These are phyloP conservation scores for Heliocidaris erythrogramma DNA, from an alignment of 35 echinoderm and acorn worm species.

Conservation along the genomic window DNA sequence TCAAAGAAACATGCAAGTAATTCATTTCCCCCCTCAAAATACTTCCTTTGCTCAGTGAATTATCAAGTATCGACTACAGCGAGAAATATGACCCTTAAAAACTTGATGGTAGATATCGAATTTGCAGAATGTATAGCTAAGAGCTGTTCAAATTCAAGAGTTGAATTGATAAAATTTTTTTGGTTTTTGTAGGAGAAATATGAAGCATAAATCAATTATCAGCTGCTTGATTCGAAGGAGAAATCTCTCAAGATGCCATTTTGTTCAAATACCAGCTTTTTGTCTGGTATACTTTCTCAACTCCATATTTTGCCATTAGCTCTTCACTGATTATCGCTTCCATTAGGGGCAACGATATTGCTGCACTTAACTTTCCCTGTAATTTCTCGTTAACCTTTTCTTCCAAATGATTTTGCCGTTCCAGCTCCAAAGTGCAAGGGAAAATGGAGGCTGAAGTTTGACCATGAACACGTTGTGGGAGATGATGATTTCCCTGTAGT, in stretches of 20 bases:
- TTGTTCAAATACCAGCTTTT: background rate
- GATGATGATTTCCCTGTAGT: background rate
- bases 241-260: background rate
- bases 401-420: background rate
- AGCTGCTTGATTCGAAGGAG: background rate
- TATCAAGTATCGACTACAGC: background rate
- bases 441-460: background rate
- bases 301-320: background rate
- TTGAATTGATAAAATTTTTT: too few species aligned
- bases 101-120: background rate
- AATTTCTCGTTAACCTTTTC: background rate
- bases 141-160: background rate
- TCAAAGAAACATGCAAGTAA: background rate
- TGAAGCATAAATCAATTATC: background rate
- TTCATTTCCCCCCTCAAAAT: background rate
- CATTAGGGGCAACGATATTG: background rate
- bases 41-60: background rate
- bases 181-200: background rate
- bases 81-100: background rate
- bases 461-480: background rate
- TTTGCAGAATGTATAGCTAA: background rate
- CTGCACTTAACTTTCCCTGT: background rate
- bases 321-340: background rate
- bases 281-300: background rate
- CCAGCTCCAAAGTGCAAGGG: background rate